Conservation (phyloP, 2,888 invertebrate species). For the Ochropacha duplaris region DNA sequence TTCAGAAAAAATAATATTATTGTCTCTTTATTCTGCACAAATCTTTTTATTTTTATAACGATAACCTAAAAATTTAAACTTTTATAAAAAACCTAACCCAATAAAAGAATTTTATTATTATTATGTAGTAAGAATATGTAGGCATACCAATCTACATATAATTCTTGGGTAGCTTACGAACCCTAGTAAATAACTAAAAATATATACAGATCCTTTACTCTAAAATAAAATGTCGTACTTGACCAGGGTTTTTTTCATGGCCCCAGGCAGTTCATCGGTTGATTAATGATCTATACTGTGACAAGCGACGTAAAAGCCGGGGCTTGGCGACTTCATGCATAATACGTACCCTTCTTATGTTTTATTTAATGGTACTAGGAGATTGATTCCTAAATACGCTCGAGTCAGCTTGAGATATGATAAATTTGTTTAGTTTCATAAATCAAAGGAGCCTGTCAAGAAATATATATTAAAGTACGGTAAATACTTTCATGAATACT, state of each 20-base stretch:
- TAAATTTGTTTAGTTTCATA: not conserved
- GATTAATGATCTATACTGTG: conserved; percentile 40
- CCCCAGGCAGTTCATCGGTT: conserved; percentile 24
- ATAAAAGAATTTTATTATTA: too few relatives aligned
- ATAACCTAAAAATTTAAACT: too few relatives aligned
- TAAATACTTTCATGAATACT: too few relatives aligned
- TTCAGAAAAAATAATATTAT: too few relatives aligned
- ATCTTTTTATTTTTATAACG: too few relatives aligned
- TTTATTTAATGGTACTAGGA: conserved; percentile 5
- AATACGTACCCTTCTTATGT: conserved; percentile 8
- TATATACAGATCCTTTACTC: not conserved
- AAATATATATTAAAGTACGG: too few relatives aligned
- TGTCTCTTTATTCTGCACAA: too few relatives aligned
- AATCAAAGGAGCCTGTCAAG: not conserved
- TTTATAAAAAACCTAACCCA: too few relatives aligned
- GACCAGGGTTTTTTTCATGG: conserved; percentile 22
- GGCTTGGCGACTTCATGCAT: conserved; percentile 12
- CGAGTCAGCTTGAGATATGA: not conserved
- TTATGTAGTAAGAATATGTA: too few relatives aligned
- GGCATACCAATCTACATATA: too few relatives aligned
- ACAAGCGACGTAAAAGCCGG: conserved; percentile 27
- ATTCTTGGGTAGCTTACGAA: too few relatives aligned
- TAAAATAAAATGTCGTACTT: not conserved
- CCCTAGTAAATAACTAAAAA: not conserved
- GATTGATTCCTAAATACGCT: conserved; percentile 7